Evolutionary conservation across 2,113 vertebrate species (phyloP).

Genomic region (Typhlomys cinereus): DNA sequence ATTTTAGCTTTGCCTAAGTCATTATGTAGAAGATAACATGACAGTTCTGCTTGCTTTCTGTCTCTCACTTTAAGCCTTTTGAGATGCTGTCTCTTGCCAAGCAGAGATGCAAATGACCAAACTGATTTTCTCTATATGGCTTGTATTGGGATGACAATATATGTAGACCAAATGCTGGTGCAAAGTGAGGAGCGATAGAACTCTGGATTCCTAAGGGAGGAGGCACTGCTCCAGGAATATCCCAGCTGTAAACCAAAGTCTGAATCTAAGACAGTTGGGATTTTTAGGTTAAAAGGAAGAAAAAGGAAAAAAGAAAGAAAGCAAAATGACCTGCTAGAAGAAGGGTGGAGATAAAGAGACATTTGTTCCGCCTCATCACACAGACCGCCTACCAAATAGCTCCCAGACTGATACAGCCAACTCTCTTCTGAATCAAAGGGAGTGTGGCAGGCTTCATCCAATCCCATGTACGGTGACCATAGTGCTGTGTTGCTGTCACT

Average conservation of each 20-base stretch:
- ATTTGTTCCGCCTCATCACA: not conserved
- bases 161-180: not conserved
- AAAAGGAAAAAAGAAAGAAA: not conserved
- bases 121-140: not conserved
- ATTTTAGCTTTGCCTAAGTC: not conserved
- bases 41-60: too few species aligned
- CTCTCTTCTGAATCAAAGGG: slow-evolving; percentile 43
- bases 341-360: slow-evolving; percentile 14
- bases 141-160: not conserved
- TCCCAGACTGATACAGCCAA: not conserved
- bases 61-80: not conserved
- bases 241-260: not conserved
- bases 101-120: not conserved
- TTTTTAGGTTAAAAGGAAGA: not conserved
- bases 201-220: not conserved
- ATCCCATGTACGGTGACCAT: not conserved
- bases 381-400: slow-evolving; percentile 36
- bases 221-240: not conserved
- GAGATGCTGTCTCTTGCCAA: not conserved
- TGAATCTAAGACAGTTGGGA: slow-evolving; percentile 10
- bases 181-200: not conserved
- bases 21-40: not conserved
- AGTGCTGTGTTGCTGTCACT: not conserved
- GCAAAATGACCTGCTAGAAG: slow-evolving; percentile 6
- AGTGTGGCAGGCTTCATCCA: not conserved